These are phyloP conservation scores for Cydia amplana DNA, from an alignment of 1,140 invertebrate species.

Conservation along the genomic window DNA sequence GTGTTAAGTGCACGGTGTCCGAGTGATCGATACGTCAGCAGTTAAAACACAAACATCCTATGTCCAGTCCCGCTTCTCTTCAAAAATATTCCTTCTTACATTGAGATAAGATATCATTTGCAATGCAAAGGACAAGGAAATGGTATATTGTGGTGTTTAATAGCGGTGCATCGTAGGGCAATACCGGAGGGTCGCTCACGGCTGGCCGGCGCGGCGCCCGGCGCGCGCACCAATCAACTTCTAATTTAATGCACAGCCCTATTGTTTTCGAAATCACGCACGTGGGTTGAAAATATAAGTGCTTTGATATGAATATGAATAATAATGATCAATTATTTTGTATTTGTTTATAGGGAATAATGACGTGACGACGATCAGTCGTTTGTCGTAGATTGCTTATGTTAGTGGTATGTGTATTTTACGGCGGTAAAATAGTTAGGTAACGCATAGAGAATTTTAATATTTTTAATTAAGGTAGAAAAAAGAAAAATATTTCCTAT, in stretches of 20 bases:
- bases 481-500: too few species aligned
- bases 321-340: conserved; percentile 27
- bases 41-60: conserved; percentile 5
- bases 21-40: conserved; percentile 61
- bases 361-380: background rate
- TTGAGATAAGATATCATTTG: conserved; percentile 35
- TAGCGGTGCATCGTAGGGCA: conserved; percentile 40
- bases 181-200: conserved; percentile 39
- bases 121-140: conserved; percentile 33
- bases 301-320: conserved; percentile 31
- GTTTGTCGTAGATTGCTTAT: too few species aligned
- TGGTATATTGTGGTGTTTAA: conserved; percentile 31
- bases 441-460: too few species aligned
- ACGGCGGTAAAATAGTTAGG: too few species aligned
- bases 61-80: background rate
- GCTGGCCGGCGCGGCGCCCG: conserved; percentile 50
- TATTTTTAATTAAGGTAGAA: too few species aligned
- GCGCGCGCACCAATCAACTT: conserved; percentile 54
- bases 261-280: conserved; percentile 42
- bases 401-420: too few species aligned
- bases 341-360: background rate
- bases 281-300: conserved; percentile 33
- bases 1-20: conserved; percentile 50
- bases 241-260: conserved; percentile 51
- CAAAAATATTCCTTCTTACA: background rate